A percentile compares a stretch with the other conserved stretches of the same genome.
Conservation (phyloP, 2,113 vertebrate species). For the Pica pica region DNA sequence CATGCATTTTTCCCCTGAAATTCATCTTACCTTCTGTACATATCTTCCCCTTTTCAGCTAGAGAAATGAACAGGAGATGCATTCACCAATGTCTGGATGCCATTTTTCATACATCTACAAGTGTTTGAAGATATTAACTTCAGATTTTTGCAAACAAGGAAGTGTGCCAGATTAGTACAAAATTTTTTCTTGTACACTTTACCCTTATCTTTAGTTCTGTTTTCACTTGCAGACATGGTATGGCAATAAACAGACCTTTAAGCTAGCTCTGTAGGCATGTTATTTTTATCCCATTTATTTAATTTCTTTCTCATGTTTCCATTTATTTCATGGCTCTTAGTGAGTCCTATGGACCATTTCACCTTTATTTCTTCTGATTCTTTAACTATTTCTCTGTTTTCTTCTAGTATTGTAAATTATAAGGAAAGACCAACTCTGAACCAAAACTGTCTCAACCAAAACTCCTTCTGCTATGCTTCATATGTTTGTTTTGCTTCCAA, state of each 20-base stretch:
- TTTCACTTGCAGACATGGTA: neutral
- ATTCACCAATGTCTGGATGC: neutral
- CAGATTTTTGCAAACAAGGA: neutral
- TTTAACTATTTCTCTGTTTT: neutral
- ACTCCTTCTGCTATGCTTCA: neutral
- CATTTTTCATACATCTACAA: neutral
- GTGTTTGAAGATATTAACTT: neutral
- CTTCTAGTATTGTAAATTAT: neutral
- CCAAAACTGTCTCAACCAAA: neutral
- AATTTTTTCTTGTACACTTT: neutral
- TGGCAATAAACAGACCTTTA: neutral
- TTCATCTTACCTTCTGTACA: neutral
- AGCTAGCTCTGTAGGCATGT: neutral
- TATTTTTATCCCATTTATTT: neutral
- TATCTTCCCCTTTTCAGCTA: neutral
- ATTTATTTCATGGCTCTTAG: neutral
- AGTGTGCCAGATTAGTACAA: neutral
- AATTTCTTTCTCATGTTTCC: neutral
- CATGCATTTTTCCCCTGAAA: neutral
- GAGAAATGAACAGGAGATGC: fast-evolving
- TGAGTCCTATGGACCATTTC: neutral
- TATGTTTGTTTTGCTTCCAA: neutral
- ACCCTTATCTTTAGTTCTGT: neutral
- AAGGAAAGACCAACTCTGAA: neutral
- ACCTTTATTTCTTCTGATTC: neutral